Evolutionary conservation across 2,888 invertebrate species (phyloP).

Genomic region (Dexiosoma caninum): DNA sequence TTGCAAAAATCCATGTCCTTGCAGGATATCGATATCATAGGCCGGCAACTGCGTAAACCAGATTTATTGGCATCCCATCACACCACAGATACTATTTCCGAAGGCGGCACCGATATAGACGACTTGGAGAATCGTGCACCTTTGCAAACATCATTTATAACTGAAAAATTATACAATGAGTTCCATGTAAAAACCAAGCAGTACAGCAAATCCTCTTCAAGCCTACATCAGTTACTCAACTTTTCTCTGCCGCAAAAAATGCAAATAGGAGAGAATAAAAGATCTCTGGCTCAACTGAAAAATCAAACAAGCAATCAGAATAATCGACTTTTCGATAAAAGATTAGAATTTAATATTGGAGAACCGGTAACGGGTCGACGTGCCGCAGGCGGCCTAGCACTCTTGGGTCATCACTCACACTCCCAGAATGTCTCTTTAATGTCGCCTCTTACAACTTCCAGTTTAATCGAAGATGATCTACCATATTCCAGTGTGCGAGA

Average conservation of each 20-base stretch:
- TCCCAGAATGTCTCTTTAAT: constrained; percentile 63
- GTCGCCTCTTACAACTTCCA: constrained; percentile 67
- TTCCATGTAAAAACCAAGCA: constrained; percentile 85
- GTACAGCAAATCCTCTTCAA: constrained; percentile 82
- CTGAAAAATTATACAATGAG: constrained; percentile 84
- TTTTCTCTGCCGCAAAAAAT: constrained; percentile 77
- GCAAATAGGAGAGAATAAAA: constrained; percentile 79
- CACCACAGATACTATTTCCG: constrained; percentile 72
- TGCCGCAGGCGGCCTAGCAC: constrained; percentile 72
- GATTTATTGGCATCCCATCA: constrained; percentile 72
- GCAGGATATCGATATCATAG: constrained; percentile 76
- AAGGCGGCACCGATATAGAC: constrained; percentile 74
- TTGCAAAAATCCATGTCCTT: constrained; percentile 76
- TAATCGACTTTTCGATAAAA: constrained; percentile 53
- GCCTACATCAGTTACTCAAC: constrained; percentile 78
- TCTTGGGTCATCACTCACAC: constrained; percentile 66
- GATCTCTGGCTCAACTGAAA: constrained; percentile 73
- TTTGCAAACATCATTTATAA: constrained; percentile 82
- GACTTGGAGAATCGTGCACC: constrained; percentile 73
- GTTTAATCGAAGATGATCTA: constrained; percentile 80
- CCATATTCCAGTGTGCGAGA: constrained; percentile 86
- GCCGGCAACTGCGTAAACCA: constrained; percentile 69
- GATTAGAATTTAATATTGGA: constrained; percentile 69
- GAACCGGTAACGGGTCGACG: constrained; percentile 74
- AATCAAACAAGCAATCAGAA: constrained; percentile 54